Evolutionary conservation across 2,113 vertebrate genomes (phyloP), one percentile per base, ranked within the genome.

Genomic region (Sarotherodon lohbergeri): DNA sequence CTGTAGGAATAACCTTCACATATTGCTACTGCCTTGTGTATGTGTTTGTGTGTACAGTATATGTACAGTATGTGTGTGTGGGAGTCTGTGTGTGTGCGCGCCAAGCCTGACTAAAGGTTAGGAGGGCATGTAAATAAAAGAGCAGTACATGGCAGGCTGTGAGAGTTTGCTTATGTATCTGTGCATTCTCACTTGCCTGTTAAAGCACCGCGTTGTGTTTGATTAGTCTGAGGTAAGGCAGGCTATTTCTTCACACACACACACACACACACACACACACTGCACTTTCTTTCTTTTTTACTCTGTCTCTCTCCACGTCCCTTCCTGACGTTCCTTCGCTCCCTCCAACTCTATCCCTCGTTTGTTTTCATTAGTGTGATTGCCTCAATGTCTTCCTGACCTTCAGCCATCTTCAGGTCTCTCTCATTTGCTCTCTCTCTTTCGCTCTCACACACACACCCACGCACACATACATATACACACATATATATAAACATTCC

Each of bases 341-440:
- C 66, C 81, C 63, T 91, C 90, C 63, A 32, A 88, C 87, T 90
- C 86, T 88, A 88, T 93, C 93, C 91, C 95, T 96, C 96, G 90
- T 97, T 97, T 97, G 95, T 97, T 97, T 96, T 97, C 96, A 96
- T 97, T 97, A 97, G 91, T 68, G 91, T 97, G 96, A 97, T 96
- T 96, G 95, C 93, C 91, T 95, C 95, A 96, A 92, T 92, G 96
- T 96, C 96, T 96, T 86, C 36, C 89, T 94, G 96, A 96, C 96
- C 96, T 96, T 97, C 95, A 96, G 92, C 93, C 89, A 93, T 95
- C 93, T 91, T 94, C 86, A 73, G 56, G 55, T 7, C 80, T 79
- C 83, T 63, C 54, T 7, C 46, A 32, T 66, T 81, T 80, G 43
- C 87, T 11, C 78, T 10, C 46, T n/a, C 63, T n/a, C 68, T 79